Percentiles rank a stretch among this genome's conserved stretches.
phyloP scores from a whole-genome alignment of 2,888 invertebrate genomes.

The Mactromeris polynyma region DNA sequence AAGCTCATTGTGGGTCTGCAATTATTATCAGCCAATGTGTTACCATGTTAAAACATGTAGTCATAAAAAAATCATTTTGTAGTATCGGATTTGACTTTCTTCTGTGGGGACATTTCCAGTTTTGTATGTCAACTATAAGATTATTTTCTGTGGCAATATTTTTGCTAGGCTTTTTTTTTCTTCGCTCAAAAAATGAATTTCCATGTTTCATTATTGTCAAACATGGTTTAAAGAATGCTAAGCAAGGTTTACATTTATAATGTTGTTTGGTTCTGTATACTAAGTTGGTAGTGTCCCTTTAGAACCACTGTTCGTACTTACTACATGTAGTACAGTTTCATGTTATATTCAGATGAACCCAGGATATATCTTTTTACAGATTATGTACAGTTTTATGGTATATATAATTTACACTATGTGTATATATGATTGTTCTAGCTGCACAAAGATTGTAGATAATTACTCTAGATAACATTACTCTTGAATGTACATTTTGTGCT shows the following conservation, averaged over 20 bases:
- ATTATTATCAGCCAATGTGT: not conserved
- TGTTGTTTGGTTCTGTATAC: not conserved
- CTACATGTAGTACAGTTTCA: not conserved
- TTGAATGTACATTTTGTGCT: constrained; percentile 31
- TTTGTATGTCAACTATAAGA: not conserved
- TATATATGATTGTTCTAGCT: constrained; percentile 16
- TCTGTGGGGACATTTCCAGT: not conserved
- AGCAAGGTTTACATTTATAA: not conserved
- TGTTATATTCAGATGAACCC: not conserved
- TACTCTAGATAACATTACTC: constrained; percentile 47
- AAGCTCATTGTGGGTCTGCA: not conserved
- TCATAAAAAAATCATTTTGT: no score
- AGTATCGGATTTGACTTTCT: not conserved
- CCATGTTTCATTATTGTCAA: not conserved
- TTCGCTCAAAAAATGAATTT: not conserved
- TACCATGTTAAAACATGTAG: not conserved
- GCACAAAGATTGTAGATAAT: constrained; percentile 36
- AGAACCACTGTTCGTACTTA: not conserved
- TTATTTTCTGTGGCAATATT: not conserved
- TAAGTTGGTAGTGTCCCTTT: not conserved
- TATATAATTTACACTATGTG: constrained; percentile 24
- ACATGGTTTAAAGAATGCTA: not conserved
- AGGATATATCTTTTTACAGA: not conserved
- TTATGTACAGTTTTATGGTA: not conserved
- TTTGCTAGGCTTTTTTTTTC: not conserved